Evolutionary conservation across 1,140 invertebrate species (phyloP), one percentile per base, ranked within the genome.

Genomic region (Tetragonula clypearis): DNA sequence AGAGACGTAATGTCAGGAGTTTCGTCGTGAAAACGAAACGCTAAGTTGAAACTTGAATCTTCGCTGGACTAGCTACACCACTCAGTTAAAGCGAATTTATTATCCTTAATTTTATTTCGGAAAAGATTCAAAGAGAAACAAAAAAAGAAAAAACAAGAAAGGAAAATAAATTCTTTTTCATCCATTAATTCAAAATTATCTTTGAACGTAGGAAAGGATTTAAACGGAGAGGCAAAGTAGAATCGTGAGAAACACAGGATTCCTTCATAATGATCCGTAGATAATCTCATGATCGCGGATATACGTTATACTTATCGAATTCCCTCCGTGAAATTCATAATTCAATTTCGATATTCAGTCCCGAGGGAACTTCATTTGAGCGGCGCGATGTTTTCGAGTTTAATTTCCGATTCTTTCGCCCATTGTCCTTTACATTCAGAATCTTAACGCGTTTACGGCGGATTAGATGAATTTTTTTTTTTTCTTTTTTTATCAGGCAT

Each of bases 241-340:
- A 5, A 26, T 35, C 60, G 23, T 21, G 2, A 23, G 66, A 58
- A 75, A 49, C 26, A 53, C 55, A 21, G 55, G 74, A 78, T 78
- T 84, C 76, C 55, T 69, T 17, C 62, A 26, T 53, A 78, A 84
- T 49, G 74, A 84, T 71, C 74, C 74, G 65, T 49, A 71, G 82
- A 78, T 84, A 84, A 84, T 84, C 82, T 84, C 12, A n/a, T 49
- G 49, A 82, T 4, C 21, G 49, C 14, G 62, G 23, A 56, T 73
- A 56, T 73, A 76, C 72, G 81, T 68, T 26, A 68, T 75, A 19
- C 26, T 5, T 66, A 76, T 82, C 72, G 82, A 84, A 78, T 74
- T 74, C 15, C 35, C n/a, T 30, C 12, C 2, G 56, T 23, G 69
- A 81, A 69, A 84, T 78, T 75, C 66, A 66, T 79, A 83, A 69